Evolutionary conservation across 2,888 invertebrate genomes (phyloP), one percentile per base, ranked within the genome.

Genomic region (Cataglyphis livida): DNA sequence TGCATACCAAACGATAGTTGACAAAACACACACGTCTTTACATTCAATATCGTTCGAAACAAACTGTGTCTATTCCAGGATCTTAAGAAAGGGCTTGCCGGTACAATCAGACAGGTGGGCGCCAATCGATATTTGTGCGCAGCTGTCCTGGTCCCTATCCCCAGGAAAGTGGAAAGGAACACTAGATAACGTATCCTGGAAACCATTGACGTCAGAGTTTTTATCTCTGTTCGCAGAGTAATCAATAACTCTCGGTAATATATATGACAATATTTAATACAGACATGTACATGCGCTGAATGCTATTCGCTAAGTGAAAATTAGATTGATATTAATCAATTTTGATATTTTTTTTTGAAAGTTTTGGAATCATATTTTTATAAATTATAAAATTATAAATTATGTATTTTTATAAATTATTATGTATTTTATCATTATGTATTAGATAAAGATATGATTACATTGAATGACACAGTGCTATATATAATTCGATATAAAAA

Each of bases 161-260:
- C 51, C 9, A 44, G 71, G 12, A 44, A 79, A 44, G 44, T 44
- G 59, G 57, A 59, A 68, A 78, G 70, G 7, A 59, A n/a, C 6
- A 21, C 15, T 28, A 32, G 28, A 28, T 66, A 32, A 79, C 44
- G 78, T 79, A 79, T 70, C 78, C 59, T 79, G 78, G 78, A 79
- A 59, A 79, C 78, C 71, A 35, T 59, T 79, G 78, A 79, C 78
- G 78, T 79, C 78, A 79, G 70, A 70, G 71, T 44, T 71, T 59
- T 70, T 59, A 44, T 70, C 35, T 59, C 35, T 65, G 3, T 28
- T 76, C 59, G 32, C 32, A 21, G 44, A 18, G 15, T 25, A 59
- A 79, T 79, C 78, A 71, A 79, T 79, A 79, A 44, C 54, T 78
- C 5, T 54, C 21, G 15, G 21, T 65, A 35, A 35, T 10, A 66